Base-by-base conservation (phyloP, 1,140 invertebrate species). In the Pentalonia nigronervosa region DNA sequence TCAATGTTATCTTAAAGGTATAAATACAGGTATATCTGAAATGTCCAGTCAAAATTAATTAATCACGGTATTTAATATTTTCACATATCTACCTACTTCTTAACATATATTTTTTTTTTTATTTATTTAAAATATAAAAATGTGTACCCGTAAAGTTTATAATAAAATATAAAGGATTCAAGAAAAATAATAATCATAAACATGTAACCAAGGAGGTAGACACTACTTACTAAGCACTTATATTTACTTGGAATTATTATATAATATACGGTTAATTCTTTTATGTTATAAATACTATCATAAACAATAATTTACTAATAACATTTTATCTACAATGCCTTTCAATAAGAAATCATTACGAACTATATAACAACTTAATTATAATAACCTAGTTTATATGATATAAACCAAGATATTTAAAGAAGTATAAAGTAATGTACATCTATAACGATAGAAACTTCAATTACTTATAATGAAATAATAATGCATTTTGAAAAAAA, bases 11-110 rank as follows among this genome's bases (percentile, higher is more conserved):
- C 60, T n/a, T n/a, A 76, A 76, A 76, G 60, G 14, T 76, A 76
- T 76, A 76, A 76, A 76, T 76, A n/a, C n/a, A n/a, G n/a, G n/a
- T n/a, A 76, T 34, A 76, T 76, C 60, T 76, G 14, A 76, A 76
- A n/a, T 76, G n/a, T 76, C 60, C 60, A n/a, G 30, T n/a, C 60
- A 76, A 76, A 76, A 76, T 76, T 76, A 76, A 76, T 76, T 17
- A 76, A 76, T 76, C n/a, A n/a, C n/a, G n/a, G n/a, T 76, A 60
- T 67, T 67, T n/a, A 67, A 4, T 30, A 11, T 14, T 67, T 67
- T n/a, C 30, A 30, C 60, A n/a, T 67, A 67, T 11, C 60, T 67
- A 14, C 11, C 60, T 67, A n/a, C 30, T 14, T 67, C 11, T 67
- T 3, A n/a, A 30, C 60, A 67, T 67, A n/a, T 3, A 60, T 41